phyloP scores from a whole-genome alignment of 2,113 vertebrate species.

The Chinchilla lanigera region DNA sequence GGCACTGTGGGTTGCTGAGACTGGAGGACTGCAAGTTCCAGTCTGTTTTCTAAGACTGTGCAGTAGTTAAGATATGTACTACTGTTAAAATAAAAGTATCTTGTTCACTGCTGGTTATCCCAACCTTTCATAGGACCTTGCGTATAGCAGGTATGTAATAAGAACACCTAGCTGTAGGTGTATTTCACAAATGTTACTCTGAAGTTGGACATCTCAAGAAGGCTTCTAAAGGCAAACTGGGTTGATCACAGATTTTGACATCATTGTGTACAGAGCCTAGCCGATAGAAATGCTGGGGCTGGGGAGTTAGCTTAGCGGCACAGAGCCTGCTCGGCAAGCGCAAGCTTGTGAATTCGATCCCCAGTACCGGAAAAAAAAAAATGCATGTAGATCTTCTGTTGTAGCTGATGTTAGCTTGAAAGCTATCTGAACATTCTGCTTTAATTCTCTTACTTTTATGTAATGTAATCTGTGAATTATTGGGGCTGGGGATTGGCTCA shows the following conservation, averaged over 20 bases:
- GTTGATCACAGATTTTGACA: neutral
- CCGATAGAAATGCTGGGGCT: no score
- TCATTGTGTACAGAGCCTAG: neutral
- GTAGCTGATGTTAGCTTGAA: neutral
- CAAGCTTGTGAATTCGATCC: no score
- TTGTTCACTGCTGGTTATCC: neutral
- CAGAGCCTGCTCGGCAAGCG: no score
- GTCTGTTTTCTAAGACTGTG: neutral
- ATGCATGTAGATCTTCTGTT: neutral
- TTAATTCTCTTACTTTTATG: neutral
- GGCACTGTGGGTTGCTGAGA: neutral
- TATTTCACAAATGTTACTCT: neutral
- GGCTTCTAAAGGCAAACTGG: neutral
- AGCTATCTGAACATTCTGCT: neutral
- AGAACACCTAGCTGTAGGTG: neutral
- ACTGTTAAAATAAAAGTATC: neutral
- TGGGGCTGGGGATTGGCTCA: neutral
- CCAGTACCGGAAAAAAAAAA: no score
- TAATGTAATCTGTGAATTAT: neutral
- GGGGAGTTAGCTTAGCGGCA: no score
- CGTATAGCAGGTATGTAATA: neutral
- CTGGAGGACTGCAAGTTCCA: neutral
- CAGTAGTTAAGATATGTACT: neutral
- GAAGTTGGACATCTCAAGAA: neutral
- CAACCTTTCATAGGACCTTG: neutral